Evolutionary conservation across 2,888 invertebrate species (phyloP), one percentile per base, ranked within the genome.

Genomic region (Caenorhabditis doughertyi): DNA sequence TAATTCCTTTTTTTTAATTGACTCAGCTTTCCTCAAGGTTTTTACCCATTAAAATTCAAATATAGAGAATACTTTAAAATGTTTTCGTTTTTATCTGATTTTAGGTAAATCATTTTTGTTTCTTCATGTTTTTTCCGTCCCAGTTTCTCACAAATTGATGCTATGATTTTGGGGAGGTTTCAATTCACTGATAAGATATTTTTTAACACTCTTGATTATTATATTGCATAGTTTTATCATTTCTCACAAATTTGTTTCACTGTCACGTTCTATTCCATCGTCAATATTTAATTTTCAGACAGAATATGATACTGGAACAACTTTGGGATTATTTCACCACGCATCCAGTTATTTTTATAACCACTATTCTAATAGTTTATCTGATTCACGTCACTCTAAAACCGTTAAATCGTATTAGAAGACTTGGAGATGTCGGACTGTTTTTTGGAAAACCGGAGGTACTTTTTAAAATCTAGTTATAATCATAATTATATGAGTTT

Each of bases 401-500:
- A 47, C 87, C 87, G 13, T 47, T 86, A 25, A 88, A 88, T 81
- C 68, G 86, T 21, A 65, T 88, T 9, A 51, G 79, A 23, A 56
- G 81, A 21, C 56, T 84, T 2, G 87, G 86, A 23, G 87, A 88
- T 70, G 80, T 86, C 39, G 87, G 87, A 44, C 47, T 84, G 9
- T 82, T 81, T 39, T 85, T 86, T 27, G 86, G 85, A 8, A 71
- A 70, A 47, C 84, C 86, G 32, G 81, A 85, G 85, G 87, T 87
- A 11, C 4, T 32, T 32, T 32, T 9, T 32, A 32, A 39, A 39
- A 16, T n/a, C n/a, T n/a, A 39, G 16, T 8, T 39, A 16, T 4
- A 13, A 32, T 7, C 3, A 8, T 11, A n/a, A 25, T 29, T 21
- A 39, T 16, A 27, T 29, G 11, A 39, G 16, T 80, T 85, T 67